These are phyloP conservation scores for Melolontha melolontha DNA, from an alignment of 2,888 invertebrate species.

Conservation along the genomic window DNA sequence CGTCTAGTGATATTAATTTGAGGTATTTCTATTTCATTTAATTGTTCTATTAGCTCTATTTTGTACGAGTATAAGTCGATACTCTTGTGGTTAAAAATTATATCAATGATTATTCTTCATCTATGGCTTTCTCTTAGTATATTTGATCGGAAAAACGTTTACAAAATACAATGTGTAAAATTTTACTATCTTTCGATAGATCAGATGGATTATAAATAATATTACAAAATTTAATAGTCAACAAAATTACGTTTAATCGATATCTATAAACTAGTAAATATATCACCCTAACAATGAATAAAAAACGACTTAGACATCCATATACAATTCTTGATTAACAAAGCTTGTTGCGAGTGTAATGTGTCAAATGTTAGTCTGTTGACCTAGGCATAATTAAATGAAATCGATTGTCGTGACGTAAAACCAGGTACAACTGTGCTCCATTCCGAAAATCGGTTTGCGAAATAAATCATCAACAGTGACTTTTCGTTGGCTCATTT, in stretches of 20 bases:
- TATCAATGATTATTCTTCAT: too few species aligned
- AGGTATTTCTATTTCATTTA: too few species aligned
- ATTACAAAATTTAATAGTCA: too few species aligned
- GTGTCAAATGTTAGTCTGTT: constrained; percentile 33
- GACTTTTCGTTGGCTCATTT: constrained; percentile 3
- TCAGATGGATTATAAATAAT: too few species aligned
- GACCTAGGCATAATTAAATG: constrained; percentile 38
- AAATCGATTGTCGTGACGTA: constrained; percentile 29
- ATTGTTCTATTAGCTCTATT: too few species aligned
- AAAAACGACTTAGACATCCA: not conserved
- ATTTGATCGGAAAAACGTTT: too few species aligned
- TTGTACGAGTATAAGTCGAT: too few species aligned
- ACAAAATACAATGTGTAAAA: too few species aligned
- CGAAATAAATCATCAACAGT: not conserved
- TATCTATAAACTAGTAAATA: not conserved
- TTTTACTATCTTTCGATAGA: too few species aligned
- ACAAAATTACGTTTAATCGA: not conserved
- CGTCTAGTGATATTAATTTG: too few species aligned
- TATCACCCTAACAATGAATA: constrained; percentile 12
- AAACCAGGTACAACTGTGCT: constrained; percentile 6
- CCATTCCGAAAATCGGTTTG: not conserved
- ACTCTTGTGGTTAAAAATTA: too few species aligned
- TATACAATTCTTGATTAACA: constrained; percentile 10
- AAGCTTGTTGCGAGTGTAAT: constrained; percentile 12
- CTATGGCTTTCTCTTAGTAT: too few species aligned